phyloP scores from a whole-genome alignment of 2,797 vertebrate genomes.

The Crax fasciolata region DNA sequence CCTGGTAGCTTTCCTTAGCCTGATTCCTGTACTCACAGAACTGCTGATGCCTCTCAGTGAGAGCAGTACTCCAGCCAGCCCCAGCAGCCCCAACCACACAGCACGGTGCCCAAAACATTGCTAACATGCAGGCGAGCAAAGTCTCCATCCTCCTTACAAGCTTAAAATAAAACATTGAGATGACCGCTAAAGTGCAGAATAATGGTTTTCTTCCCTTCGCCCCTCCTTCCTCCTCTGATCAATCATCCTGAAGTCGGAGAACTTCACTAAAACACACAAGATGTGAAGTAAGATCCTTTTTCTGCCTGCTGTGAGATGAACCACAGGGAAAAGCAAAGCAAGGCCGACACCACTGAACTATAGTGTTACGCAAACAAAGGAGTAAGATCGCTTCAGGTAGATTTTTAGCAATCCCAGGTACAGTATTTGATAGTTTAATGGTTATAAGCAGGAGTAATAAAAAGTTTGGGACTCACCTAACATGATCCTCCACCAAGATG shows the following conservation, averaged over 20 bases:
- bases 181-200: rapidly evolving
- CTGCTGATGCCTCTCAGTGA: not conserved
- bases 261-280: too few species aligned
- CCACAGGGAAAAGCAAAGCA: not conserved
- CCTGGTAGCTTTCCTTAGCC: not conserved
- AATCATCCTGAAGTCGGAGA: rapidly evolving
- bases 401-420: too few species aligned
- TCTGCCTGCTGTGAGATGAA: not conserved
- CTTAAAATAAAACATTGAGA: rapidly evolving
- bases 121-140: rapidly evolving
- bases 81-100: rapidly evolving
- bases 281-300: not conserved
- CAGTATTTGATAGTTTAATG: too few species aligned
- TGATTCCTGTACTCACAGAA: rapidly evolving
- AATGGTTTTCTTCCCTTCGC: rapidly evolving
- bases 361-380: too few species aligned
- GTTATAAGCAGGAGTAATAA: too few species aligned
- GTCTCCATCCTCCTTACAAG: rapidly evolving
- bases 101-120: rapidly evolving
- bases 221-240: not conserved
- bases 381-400: too few species aligned
- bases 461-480: too few species aligned
- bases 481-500: too few species aligned
- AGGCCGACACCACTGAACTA: rapidly evolving
- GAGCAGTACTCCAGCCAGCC: not conserved